Evolutionary conservation across 2,888 invertebrate genomes (phyloP), one percentile per base, ranked within the genome.

Genomic region (Aporophyla nigra): DNA sequence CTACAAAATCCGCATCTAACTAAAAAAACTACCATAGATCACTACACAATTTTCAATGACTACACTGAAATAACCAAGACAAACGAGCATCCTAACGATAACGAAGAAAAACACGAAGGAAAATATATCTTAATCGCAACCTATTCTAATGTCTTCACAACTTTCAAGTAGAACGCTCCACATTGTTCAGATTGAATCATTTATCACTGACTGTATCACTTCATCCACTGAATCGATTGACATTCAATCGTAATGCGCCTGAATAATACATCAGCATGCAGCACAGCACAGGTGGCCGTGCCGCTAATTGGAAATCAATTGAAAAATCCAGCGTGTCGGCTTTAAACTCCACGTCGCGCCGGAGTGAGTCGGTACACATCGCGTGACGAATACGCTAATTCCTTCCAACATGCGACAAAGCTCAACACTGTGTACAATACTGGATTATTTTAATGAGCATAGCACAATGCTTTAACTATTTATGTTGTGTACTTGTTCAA

Each of bases 231-330:
- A 71, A 76, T 80, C 76, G 68, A 76, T 74, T 74, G 76, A 58
- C 80, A 70, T 76, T 76, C 69, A 70, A 69, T 63, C 62, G 69
- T 80, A 84, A 80, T 65, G 54, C 59, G 54, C 40, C 71, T 76
- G 74, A 83, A 83, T 83, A 74, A 80, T 65, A 83, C 61, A 80
- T 66, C 69, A 53, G 51, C 54, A 71, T 69, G 65, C 80, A 84
- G 68, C 61, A n/a, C 68, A 67, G 71, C 59, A 70, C 84, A 84
- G 76, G 73, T 84, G 80, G 67, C 51, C 67, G 58, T 72, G 71
- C 70, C 61, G 56, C 58, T 84, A 84, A 84, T 84, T 82, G 85
- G 82, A 82, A 78, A 84, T 84, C 74, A 82, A 84, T 84, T 84
- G 82, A 70, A 76, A 76, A 84, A 69, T 68, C 73, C 76, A 76